A percentile compares a stretch with the other conserved stretches of the same genome.
phyloP scores from a whole-genome alignment of 1,140 invertebrate species.

The Aphidius gifuensis region DNA sequence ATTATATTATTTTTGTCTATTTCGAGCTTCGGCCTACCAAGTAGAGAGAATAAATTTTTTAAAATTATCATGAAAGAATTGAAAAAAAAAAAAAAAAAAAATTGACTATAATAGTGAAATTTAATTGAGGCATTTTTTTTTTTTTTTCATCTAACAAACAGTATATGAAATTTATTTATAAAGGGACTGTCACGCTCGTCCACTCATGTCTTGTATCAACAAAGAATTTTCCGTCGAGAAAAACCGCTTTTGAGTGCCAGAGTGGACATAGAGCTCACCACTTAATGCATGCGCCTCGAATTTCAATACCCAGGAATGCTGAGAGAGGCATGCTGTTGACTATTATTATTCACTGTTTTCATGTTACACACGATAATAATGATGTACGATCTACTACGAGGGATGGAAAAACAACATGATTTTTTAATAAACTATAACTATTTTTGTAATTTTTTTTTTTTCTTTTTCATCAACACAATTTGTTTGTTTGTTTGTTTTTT shows the following conservation, averaged over 20 bases:
- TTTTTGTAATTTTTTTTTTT: too few species aligned
- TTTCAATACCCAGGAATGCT: slow-evolving; percentile 22
- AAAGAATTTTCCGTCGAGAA: slow-evolving; percentile 26
- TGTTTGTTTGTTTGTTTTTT: too few species aligned
- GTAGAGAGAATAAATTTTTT: background rate
- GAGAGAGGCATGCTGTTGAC: slow-evolving; percentile 27
- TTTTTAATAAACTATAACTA: background rate
- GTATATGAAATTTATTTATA: background rate
- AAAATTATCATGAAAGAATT: too few species aligned
- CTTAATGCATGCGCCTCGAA: slow-evolving; percentile 28
- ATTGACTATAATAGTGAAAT: slow-evolving; percentile 1
- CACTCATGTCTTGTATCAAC: slow-evolving; percentile 23
- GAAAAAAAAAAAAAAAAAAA: too few species aligned
- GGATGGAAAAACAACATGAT: background rate
- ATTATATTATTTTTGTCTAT: too few species aligned
- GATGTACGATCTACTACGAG: too few species aligned
- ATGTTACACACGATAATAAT: slow-evolving; percentile 22
- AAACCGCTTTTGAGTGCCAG: slow-evolving; percentile 23
- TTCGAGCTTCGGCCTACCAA: too few species aligned
- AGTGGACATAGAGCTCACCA: slow-evolving; percentile 19
- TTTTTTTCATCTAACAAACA: too few species aligned
- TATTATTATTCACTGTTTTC: slow-evolving; percentile 26
- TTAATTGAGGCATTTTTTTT: background rate
- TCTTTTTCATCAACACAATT: too few species aligned
- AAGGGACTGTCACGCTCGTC: slow-evolving; percentile 14